Conservation (phyloP, 1,140 invertebrate species). For the Eupristina koningsbergeri region DNA sequence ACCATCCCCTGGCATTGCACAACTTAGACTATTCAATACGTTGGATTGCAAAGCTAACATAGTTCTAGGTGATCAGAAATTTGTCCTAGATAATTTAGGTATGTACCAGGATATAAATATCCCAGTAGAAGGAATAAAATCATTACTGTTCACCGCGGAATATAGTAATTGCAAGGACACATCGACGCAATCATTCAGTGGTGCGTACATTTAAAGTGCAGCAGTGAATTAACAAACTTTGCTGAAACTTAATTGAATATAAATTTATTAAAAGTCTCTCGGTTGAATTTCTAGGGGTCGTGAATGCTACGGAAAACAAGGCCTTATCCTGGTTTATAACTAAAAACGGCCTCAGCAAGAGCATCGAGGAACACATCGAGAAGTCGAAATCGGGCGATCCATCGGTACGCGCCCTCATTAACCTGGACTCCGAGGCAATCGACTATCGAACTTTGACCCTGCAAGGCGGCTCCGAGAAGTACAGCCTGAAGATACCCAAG, state of each 20-base stretch:
- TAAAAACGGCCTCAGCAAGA: neutral
- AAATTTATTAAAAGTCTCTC: too few relatives aligned
- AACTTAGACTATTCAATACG: constrained; percentile 83
- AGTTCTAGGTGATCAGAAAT: neutral
- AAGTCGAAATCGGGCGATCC: constrained; percentile 61
- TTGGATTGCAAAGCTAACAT: constrained; percentile 69
- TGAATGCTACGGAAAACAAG: constrained; percentile 37
- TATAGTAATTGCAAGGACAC: neutral
- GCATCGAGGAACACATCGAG: constrained; percentile 52
- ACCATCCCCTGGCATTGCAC: constrained; percentile 75
- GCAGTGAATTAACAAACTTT: neutral
- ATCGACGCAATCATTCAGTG: neutral
- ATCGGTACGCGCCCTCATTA: constrained; percentile 55
- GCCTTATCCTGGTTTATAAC: constrained; percentile 58
- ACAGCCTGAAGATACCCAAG: neutral
- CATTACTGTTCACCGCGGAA: constrained; percentile 14
- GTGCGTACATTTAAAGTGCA: neutral
- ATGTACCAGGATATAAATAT: constrained; percentile 65
- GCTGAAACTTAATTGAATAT: neutral
- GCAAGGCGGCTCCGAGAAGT: neutral
- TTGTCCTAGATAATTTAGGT: constrained; percentile 57
- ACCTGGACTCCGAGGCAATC: constrained; percentile 3
- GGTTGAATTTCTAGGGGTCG: neutral
- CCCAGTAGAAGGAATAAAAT: neutral
- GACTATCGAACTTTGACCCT: neutral